Conservation (phyloP, 2,113 vertebrate species). For the Coturnix japonica region DNA sequence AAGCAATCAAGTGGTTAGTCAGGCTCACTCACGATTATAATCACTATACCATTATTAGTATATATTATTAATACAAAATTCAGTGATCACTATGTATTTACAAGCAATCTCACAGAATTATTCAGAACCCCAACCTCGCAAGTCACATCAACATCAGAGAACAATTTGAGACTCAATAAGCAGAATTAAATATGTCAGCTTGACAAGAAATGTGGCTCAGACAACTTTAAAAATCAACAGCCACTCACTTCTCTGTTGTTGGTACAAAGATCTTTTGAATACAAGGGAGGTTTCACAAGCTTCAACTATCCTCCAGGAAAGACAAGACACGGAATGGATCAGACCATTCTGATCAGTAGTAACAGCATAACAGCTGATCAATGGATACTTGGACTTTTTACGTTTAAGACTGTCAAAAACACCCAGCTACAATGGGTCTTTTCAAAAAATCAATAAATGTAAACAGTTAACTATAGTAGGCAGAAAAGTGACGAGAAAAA, state of each 20-base stretch:
- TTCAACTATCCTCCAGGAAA: not conserved
- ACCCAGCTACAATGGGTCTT: not conserved
- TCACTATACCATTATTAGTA: slow-evolving; percentile 22
- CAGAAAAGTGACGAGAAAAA: not conserved
- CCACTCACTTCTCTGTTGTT: not conserved
- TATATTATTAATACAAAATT: slow-evolving; percentile 51
- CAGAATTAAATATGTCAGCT: not conserved
- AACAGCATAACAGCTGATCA: not conserved
- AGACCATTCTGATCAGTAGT: not conserved
- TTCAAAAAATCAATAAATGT: not conserved
- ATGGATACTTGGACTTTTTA: rapidly evolving
- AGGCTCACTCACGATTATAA: slow-evolving; percentile 47
- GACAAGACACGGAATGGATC: not conserved
- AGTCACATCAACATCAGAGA: not conserved
- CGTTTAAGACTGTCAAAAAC: not conserved
- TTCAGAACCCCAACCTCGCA: not conserved
- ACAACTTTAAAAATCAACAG: not conserved
- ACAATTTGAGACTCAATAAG: not conserved
- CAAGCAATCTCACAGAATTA: not conserved
- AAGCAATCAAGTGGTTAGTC: slow-evolving; percentile 40
- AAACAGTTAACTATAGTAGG: not conserved
- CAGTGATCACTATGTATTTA: slow-evolving; percentile 20
- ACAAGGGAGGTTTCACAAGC: not conserved
- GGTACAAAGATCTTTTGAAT: not conserved
- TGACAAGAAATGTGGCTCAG: not conserved